phyloP scores from a whole-genome alignment of 2,797 vertebrate species.

The Platalea minor region DNA sequence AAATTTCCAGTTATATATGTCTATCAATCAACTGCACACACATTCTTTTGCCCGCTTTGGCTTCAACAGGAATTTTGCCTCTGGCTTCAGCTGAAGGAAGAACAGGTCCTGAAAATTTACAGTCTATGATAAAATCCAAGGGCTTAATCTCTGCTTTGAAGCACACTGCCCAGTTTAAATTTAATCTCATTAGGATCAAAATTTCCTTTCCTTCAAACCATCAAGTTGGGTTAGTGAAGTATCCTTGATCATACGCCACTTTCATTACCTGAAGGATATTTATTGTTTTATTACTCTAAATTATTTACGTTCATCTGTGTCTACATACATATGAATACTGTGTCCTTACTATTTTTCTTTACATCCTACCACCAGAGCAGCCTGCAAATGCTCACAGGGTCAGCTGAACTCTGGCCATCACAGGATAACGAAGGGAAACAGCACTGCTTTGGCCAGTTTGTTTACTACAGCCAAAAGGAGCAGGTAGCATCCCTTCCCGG shows the following conservation, averaged over 20 bases:
- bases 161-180: background rate
- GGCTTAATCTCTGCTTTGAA: slow-evolving; percentile 21
- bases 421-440: background rate
- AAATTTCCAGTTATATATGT: background rate
- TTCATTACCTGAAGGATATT: background rate
- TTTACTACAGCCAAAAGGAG: background rate
- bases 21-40: background rate
- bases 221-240: slow-evolving; percentile 5
- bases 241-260: background rate
- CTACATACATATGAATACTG: background rate
- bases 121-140: background rate
- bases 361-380: background rate
- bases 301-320: background rate
- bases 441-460: background rate
- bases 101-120: background rate
- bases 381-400: background rate
- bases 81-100: background rate
- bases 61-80: background rate
- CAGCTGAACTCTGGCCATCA: background rate
- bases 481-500: background rate
- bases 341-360: background rate
- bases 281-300: background rate
- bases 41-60: background rate
- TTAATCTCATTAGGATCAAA: slow-evolving; percentile 48
- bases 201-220: slow-evolving; percentile 12